Base-by-base conservation (phyloP, 2,888 invertebrate genomes). In the Ophioninae sp. region DNA sequence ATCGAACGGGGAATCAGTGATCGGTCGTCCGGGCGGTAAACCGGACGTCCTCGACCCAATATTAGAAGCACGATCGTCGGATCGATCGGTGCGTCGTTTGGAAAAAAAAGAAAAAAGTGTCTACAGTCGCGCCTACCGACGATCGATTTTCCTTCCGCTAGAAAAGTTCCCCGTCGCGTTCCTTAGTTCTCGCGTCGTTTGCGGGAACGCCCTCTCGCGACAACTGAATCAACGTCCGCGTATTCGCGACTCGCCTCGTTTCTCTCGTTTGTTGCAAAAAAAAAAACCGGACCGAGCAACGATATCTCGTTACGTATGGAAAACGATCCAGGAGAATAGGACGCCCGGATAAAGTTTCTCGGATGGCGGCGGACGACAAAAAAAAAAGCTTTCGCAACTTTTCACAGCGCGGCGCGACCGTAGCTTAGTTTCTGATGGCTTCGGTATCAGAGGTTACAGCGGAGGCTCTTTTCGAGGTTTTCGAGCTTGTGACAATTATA, bases 21-120 rank as follows among this genome's bases (percentile, higher is more conserved):
- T 83, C 83, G 84, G 83, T 68, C 85, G 82, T 86, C 17, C 84
- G 64, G 79, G 30, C 30, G 30, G 22, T 82, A 56, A 78, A 85
- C 83, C 84, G 72, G 87, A 72, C 77, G 83, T 75, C 87, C 87
- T 81, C 85, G 86, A 85, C 85, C 87, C 71, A 85, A 82, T 85
- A 86, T 82, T 56, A 68, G 30, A 23, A 63, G 37, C 63, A 75
- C 72, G 67, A 75, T 65, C 64, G 41, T n/a, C n/a, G n/a, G n/a
- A n/a, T n/a, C n/a, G n/a, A n/a, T n/a, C n/a, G n/a, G n/a, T n/a
- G n/a, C n/a, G n/a, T n/a, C n/a, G n/a, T n/a, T n/a, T n/a, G n/a
- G n/a, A n/a, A n/a, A n/a, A n/a, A n/a, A n/a, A n/a, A n/a, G n/a
- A n/a, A n/a, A n/a, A n/a, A n/a, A n/a, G n/a, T n/a, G n/a, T n/a